Base-by-base conservation (phyloP, 2,113 vertebrate species). In the Pseudopipra pipra region DNA sequence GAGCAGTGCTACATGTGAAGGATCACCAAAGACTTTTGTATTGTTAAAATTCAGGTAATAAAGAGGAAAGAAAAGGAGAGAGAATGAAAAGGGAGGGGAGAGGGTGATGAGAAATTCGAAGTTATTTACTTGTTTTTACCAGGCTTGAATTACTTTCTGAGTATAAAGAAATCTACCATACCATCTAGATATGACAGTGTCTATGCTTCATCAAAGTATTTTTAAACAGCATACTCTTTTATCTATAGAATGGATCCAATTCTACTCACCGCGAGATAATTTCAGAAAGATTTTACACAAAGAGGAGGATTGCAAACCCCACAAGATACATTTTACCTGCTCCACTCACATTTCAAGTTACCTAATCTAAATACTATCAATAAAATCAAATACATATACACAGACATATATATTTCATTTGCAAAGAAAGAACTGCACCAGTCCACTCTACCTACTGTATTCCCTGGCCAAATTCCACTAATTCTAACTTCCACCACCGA, bases 261-360 rank as follows among this genome's bases (percentile, higher is more conserved):
- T 77, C 66, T 74, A 75, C 47, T 49, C 51, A 67, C 37, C 15
- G 49, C 0, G 0, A 20, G 35, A 46, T 33, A 70, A 80, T 74
- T 92, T 90, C 51, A 82, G 21, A 58, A 73, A 47, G 37, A 91
- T 91, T 85, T 96, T 91, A 22, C 74, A 79, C 74, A 82, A 61
- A 8, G 46, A 86, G 9, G 25, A 87, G 33, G 44, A 39, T 61
- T 43, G 81, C 58, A 76, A 41, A 28, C 21, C 54, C 54, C 51
- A 85, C 22, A 84, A 92, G 94, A 66, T 49, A 80, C 11, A 61
- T 49, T 27, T 88, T 73, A 77, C 30, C 58, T 52, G 20, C 61
- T 75, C 44, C 1, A 0, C 31, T 89, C n/a, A 56, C 37, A 71
- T 83, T 95, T 75, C 85, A 90, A 66, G 92, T 84, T 58, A 59